Evolutionary conservation across 2,797 vertebrate species (phyloP), one percentile per base, ranked within the genome.

Genomic region (Schizopygopsis pylzovi): DNA sequence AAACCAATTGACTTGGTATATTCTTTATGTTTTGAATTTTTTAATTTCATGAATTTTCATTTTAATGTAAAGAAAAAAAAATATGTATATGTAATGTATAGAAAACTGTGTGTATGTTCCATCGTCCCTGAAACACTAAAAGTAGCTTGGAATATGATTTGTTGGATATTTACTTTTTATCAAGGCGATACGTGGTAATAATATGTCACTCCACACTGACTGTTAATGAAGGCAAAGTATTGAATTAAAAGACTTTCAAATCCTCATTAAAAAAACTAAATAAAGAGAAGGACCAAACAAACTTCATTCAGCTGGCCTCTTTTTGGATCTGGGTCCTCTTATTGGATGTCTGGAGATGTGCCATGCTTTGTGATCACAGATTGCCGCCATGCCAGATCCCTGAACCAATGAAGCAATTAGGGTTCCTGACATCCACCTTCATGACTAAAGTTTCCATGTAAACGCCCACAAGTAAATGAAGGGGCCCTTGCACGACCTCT

Each of bases 331-430:
- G 72, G 63, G 76, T 87, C 20, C 67, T 87, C 81, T 87, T 79
- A 79, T 79, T 78, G 54, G 61, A 87, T 79, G 83, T 81, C 78
- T 85, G 85, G 85, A 87, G 87, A 83, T 88, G 81, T 81, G 85
- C 84, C 82, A 76, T 67, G 52, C 86, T 90, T 77, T 86, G 79
- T 89, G 86, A 89, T 90, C 88, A 88, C 70, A 77, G 89, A 87
- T 85, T 86, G 83, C 85, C 9, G 54, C 83, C 59, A 76, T 71
- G 78, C 84, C 80, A 87, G 86, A 85, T 73, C 80, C 75, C 81
- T 87, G 79, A 86, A 88, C 79, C 77, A 86, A 87, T 88, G 85
- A 85, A 87, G 79, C 52, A 67, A 86, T 90, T 88, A 89, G 86
- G 68, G 82, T 79, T 86, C 61, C 81, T 89, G 90, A 90, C 89